Conservation (phyloP, 2,797 vertebrate species). For the Paramormyrops hopkinsi region DNA sequence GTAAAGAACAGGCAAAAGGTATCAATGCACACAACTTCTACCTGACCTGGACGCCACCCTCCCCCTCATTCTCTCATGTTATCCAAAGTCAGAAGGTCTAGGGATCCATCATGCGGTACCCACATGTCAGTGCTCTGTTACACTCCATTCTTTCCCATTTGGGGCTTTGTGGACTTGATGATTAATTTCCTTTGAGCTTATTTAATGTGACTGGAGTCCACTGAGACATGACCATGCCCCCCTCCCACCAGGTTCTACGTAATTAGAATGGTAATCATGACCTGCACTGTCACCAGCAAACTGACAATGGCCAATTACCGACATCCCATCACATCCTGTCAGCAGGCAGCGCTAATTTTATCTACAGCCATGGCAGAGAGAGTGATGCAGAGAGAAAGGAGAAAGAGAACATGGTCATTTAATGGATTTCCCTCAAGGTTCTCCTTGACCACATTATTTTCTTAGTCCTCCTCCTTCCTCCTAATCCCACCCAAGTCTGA, state of each 20-base stretch:
- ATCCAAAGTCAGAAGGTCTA: neutral
- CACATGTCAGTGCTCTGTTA: neutral
- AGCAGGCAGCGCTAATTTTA: neutral
- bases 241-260: neutral
- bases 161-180: neutral
- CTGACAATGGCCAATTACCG: neutral
- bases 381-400: neutral
- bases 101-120: neutral
- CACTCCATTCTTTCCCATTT: neutral
- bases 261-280: constrained; percentile 12
- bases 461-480: neutral
- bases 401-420: neutral
- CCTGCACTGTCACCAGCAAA: neutral
- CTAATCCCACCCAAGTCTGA: neutral
- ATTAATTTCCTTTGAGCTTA: neutral
- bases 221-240: neutral
- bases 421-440: neutral
- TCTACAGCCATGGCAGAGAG: neutral
- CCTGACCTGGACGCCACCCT: neutral
- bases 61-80: neutral
- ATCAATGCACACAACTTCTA: neutral
- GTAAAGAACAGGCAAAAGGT: neutral
- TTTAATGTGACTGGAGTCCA: neutral
- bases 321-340: neutral
- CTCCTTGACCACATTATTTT: neutral